A percentile compares a stretch with the other conserved stretches of the same genome.
Conservation (phyloP, 2,888 invertebrate species). For the Agrochola litura region DNA sequence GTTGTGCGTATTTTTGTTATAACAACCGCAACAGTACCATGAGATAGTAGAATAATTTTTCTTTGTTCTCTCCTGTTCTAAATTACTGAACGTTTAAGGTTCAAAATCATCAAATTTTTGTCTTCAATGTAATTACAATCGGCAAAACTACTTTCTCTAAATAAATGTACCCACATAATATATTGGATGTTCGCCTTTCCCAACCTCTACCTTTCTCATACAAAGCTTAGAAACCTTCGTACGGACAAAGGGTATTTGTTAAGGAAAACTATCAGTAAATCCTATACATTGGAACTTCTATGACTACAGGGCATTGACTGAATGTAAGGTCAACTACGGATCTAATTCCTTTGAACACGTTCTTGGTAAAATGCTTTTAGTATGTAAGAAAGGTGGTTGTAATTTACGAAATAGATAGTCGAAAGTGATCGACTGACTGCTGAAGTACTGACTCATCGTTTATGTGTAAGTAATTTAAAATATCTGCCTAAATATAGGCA, state of each 20-base stretch:
- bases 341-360: constrained; percentile 39
- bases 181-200: constrained; percentile 29
- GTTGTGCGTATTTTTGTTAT: too few relatives aligned
- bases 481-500: not conserved
- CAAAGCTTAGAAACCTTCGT: constrained; percentile 35
- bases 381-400: not conserved
- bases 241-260: constrained; percentile 54
- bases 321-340: constrained; percentile 42
- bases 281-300: constrained; percentile 36
- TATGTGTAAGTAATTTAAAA: not conserved
- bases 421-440: not conserved
- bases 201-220: constrained; percentile 22
- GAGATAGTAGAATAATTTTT: not conserved
- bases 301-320: constrained; percentile 30
- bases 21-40: too few relatives aligned
- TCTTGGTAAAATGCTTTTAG: constrained; percentile 17
- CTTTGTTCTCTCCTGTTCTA: not conserved
- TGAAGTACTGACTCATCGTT: not conserved
- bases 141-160: constrained; percentile 13
- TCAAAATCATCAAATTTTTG: not conserved
- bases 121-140: constrained; percentile 1
- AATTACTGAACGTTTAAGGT: not conserved
- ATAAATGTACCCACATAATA: constrained; percentile 36
- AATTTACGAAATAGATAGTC: constrained; percentile 12
- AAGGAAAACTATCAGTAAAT: constrained; percentile 49